phyloP scores from a whole-genome alignment of 2,113 vertebrate genomes.

The Blennius ocellaris region DNA sequence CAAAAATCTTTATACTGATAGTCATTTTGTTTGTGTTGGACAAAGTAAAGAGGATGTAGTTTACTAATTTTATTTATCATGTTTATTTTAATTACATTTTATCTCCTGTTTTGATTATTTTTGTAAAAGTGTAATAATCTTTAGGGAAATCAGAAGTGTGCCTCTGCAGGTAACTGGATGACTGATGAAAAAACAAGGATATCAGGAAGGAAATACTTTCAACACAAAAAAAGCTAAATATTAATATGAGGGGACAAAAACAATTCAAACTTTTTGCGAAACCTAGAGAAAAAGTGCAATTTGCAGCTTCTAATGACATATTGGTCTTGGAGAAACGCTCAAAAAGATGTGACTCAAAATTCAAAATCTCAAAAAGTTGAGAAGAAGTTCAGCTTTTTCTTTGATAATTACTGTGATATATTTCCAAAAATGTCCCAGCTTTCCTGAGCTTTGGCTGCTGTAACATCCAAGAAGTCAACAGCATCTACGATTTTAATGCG shows the following conservation, averaged over 20 bases:
- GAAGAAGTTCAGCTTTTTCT: too few relatives aligned
- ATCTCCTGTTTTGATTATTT: too few relatives aligned
- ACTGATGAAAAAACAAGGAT: neutral
- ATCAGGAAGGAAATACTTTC: neutral
- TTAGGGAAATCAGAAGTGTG: neutral
- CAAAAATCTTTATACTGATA: neutral
- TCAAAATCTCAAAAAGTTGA: too few relatives aligned
- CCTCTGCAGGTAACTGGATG: neutral
- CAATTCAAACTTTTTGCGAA: neutral
- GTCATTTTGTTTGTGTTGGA: neutral
- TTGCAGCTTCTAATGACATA: too few relatives aligned
- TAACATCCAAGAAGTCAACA: neutral
- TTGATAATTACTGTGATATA: neutral
- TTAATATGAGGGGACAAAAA: neutral
- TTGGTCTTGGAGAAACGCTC: too few relatives aligned
- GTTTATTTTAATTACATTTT: too few relatives aligned
- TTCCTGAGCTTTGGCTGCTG: neutral
- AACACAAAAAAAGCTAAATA: neutral
- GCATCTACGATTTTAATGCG: slow-evolving; percentile 4
- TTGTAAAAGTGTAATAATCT: neutral
- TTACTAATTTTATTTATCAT: neutral
- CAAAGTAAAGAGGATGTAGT: neutral
- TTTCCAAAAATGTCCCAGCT: neutral
- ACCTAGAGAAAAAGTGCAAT: neutral
- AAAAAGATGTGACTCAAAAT: neutral